Conservation (phyloP, 2,797 vertebrate species). For the Cephalopachus bancanus region DNA sequence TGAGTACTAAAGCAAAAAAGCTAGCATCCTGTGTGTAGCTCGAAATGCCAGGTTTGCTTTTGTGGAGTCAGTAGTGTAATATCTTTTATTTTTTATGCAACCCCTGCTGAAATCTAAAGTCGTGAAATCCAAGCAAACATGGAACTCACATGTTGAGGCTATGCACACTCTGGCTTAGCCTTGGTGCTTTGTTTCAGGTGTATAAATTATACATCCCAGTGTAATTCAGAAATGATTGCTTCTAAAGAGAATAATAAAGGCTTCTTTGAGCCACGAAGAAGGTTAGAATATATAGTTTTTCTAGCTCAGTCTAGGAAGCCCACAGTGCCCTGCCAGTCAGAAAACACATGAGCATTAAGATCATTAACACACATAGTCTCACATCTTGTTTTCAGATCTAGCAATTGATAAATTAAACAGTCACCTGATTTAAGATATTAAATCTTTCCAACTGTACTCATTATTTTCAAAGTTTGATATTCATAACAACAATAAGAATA, state of each 20-base stretch:
- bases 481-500: background rate
- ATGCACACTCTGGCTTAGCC: background rate
- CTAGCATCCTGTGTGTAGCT: constrained; percentile 77
- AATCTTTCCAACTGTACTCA: constrained; percentile 71
- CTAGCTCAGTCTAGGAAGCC: constrained; percentile 51
- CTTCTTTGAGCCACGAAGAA: constrained; percentile 15
- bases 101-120: constrained; percentile 72
- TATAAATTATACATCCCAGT: constrained; percentile 73
- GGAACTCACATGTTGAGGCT: background rate
- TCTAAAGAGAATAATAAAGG: constrained; percentile 67
- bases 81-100: constrained; percentile 71
- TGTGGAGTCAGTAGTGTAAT: constrained; percentile 43
- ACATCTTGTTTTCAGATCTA: constrained; percentile 74
- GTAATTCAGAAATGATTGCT: constrained; percentile 80
- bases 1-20: constrained; percentile 77
- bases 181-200: constrained; percentile 69
- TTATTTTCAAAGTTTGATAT: constrained; percentile 72
- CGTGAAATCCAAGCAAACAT: constrained; percentile 60
- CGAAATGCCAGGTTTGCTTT: constrained; percentile 83
- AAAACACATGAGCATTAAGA: background rate
- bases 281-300: constrained; percentile 74
- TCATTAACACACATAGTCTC: constrained; percentile 61
- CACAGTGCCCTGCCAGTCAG: constrained; percentile 45
- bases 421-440: constrained; percentile 76
- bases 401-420: constrained; percentile 70